Base-by-base conservation (phyloP, 2,888 invertebrate genomes). In the Dynastes hyllus region DNA sequence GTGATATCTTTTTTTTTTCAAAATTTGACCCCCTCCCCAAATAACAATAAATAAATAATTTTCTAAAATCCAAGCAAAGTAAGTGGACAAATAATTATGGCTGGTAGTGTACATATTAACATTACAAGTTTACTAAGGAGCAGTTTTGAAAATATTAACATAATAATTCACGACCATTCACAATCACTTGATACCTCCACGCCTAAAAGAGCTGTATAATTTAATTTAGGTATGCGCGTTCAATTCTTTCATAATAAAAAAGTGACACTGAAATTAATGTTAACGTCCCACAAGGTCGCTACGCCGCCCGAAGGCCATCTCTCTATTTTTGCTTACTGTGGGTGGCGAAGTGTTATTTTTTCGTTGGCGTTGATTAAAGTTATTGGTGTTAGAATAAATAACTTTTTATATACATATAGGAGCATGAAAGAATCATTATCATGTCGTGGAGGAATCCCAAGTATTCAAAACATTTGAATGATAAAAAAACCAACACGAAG, bases 241-340 rank as follows among this genome's bases (percentile, higher is more conserved):
- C 22, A 58, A 11, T 13, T 8, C 9, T 32, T 63, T 63, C 9
- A 29, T 63, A 22, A 63, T 63, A 63, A 63, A 63, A 63, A 63
- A 32, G 22, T 63, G 55, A 29, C 69, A 69, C 13, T 69, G 50
- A 69, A 69, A 27, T 69, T 45, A 29, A 69, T 69, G 51, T 69
- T 69, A 69, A 69, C 69, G 69, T 69, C 51, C 51, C 50, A 69
- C 69, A 69, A 69, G 69, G 69, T 69, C 5, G 51, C 29, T 22
- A 22, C 29, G 69, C n/a, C 16, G 27, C 22, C 50, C 50, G 69
- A 69, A 69, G 69, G 69, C 22, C 51, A 69, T 22, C 29, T 69
- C 69, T 50, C 11, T 69, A 69, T 51, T 69, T 69, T 69, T 29
- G 29, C 51, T 27, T 69, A 53, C 16, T 6, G 51, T 51, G 51